Evolutionary conservation across 2,113 vertebrate species (phyloP), one percentile per base, ranked within the genome.

Genomic region (Holacanthus passer): DNA sequence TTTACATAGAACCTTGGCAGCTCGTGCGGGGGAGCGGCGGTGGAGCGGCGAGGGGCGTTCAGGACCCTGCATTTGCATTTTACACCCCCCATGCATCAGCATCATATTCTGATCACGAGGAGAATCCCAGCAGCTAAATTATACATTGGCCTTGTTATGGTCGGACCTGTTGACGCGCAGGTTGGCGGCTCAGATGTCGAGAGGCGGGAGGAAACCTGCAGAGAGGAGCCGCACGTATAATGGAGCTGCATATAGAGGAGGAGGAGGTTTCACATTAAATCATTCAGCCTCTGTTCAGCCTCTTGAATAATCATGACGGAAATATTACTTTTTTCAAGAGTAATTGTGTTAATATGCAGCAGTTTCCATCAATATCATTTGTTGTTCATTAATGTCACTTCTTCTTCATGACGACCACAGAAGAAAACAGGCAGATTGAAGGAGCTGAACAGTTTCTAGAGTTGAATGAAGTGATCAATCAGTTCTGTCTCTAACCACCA

Each of bases 1-100:
- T 88, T 84, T 88, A 10, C 81, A 84, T 81, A 59, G 53, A 48
- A 1, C 53, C 70, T 73, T 76, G 62, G 81, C 64, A 39, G 53
- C 8, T 7, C 58, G n/a, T 48, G 66, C 24, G 5, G 79, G 76
- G 48, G 67, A 4, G 73, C 2, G 0, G 2, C 27, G 20, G 55
- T 24, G 7, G 39, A 56, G 75, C 58, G 32, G 77, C 10, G 20
- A 56, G 60, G 68, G 65, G n/a, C 56, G 17, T 66, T 66, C 32
- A 6, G 31, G 24, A 83, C 37, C 24, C 32, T 0, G 0, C 37
- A 79, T 90, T 88, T 77, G 59, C 81, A 88, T 88, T 84, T 87
- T 37, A 71, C 47, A 52, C 7, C 58, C 78, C 29, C 10, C 5
- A 3, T 70, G 70, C 73, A 45, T 69, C 77, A 22, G 2, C 56